Base-by-base conservation (phyloP, 92 coral and sea anemone species). In the Bergia sp. region DNA sequence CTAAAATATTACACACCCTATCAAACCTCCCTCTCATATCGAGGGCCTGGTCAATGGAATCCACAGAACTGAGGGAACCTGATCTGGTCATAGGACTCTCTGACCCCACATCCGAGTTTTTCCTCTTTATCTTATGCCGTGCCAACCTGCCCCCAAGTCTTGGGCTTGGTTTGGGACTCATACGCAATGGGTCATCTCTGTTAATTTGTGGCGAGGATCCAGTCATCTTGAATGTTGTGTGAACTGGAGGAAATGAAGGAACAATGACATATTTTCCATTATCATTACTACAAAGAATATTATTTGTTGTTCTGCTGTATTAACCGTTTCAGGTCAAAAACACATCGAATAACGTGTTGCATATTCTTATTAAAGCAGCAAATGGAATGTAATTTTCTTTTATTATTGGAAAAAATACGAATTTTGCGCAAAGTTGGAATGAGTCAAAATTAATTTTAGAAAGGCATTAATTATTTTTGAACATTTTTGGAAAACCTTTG, bases 11-110 rank as follows among this genome's bases (percentile, higher is more conserved):
- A 67, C 77, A 15, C 42, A 93, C 96, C 98, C 94, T 94, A 85
- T 97, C 99, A 90, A 97, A 97, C 71, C 94, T 94, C 73, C 94
- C 96, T 89, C 99, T 92, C 77, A 93, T 96, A 57, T 97, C 99
- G 36, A 93, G 93, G 45, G 95, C 75, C 77, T 90, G 91, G 82
- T 97, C 96, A 55, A 93, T 92, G 1, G 99, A 97, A 50, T 97
- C 99, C 83, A 91, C 93, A 10, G 99, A 97, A 40, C 99, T 94
- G 73, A 94, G 73, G 42, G 99, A 97, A 21, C 99, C 99, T 66
- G 98, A 86, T 86, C 96, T 91, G 41, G 98, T 93, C 53, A 91
- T 90, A 21, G 96, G 85, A 38, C 85, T 82, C 39, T 95, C 98
- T 50, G 98, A 94, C 0, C 95, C 95, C 57, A 77, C 95, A 15